Evolutionary conservation across 2,797 vertebrate species (phyloP), one percentile per base, ranked within the genome.

Genomic region (Protosalanx chinensis): DNA sequence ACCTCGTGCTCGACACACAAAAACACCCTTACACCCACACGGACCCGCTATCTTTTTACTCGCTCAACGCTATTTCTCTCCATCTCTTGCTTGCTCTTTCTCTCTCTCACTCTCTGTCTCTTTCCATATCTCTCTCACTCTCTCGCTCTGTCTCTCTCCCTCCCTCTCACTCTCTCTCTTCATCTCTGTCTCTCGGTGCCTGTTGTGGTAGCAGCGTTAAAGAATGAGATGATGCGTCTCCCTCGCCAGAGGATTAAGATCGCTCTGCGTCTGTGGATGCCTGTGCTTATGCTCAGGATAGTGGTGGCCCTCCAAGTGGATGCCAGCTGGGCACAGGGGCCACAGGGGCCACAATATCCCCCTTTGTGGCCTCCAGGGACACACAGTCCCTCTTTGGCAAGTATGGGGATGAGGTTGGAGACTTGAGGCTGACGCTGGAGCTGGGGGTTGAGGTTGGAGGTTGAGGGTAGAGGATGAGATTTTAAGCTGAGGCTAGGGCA

Each of bases 271-370:
- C 94, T 98, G 87, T 98, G 96, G 97, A 95, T 98, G 79, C 97
- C 96, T 0, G 92, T 98, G 82, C 93, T 98, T 88, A 93, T 97
- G 92, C 91, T 98, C 81, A 93, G 97, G 93, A 98, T 98, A 85
- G 97, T 98, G 81, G 93, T 93, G 84, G 96, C 95, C 77, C 92
- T 93, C 72, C 89, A 88, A 84, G 84, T 88, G 87, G 90, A 89
- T 83, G 83, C 84, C 85, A 8, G 27, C 49, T 7, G 27, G 27
- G 29, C 46, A 18, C 65, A 53, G 65, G 12, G 16, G 23, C 79
- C 82, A 79, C 78, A 77, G 87, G 12, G 16, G 23, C 79, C 82
- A 79, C 78, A 77, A 87, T 87, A 82, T 86, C 16, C 51, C 51
- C 15, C 18, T 16, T 4, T 7, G 18, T 56, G 51, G 51, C 15